Base-by-base conservation (phyloP, 2,888 invertebrate genomes). In the Xanthostigma xanthostigma region DNA sequence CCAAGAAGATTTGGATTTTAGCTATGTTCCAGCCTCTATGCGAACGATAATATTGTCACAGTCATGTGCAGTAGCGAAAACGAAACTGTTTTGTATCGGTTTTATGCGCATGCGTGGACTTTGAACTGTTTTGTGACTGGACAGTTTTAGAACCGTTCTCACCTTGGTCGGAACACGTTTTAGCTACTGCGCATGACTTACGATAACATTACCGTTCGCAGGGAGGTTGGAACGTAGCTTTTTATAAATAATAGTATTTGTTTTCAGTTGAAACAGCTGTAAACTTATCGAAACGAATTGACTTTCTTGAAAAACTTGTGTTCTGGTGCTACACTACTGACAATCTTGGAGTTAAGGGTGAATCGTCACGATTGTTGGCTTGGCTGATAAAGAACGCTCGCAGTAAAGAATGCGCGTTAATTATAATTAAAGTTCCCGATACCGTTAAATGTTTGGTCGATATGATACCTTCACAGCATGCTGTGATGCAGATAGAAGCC, bases 401-500 rank as follows among this genome's bases (percentile, higher is more conserved):
- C 57, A 67, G 71, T 3, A 61, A 60, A 42, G 68, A 62, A 53
- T 61, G 62, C 13, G 61, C 61, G 52, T 52, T 55, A 38, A 54
- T 51, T 37, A 58, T 75, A 41, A 64, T 75, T 1, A 64, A 75
- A 66, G 74, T 74, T 14, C 75, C 80, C 43, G 84, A 84, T 51
- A 84, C 84, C 51, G 68, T 90, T 36, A 76, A 79, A 48, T 79
- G 83, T 58, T 70, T 93, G 56, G 81, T 88, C 10, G 78, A 79
- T 64, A 91, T 93, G 92, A 70, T 87, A 54, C 76, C 81, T 5
- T 84, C 87, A 3, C 84, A 86, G 58, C 88, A 91, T 68, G 72
- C 83, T 8, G 79, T 91, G 34, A 93, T 93, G 93, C 87, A 87
- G 63, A 85, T 84, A 62, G 88, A 89, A 67, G 84, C 87, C 0